Evolutionary conservation across 2,888 invertebrate species (phyloP).

Genomic region (Myathropa florea): DNA sequence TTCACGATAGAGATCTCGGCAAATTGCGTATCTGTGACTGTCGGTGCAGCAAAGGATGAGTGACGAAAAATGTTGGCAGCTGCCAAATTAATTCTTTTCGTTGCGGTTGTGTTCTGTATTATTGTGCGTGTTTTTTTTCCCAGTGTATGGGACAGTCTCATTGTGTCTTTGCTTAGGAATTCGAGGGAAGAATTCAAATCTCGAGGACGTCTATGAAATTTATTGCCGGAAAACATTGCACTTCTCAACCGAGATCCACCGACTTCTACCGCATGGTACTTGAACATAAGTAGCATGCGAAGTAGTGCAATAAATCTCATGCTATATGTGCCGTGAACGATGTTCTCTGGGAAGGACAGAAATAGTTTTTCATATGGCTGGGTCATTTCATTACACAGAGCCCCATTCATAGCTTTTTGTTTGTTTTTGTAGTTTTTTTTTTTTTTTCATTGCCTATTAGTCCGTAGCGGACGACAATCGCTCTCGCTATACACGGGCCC

Average conservation of each 20-base stretch:
- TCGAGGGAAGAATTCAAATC: not conserved
- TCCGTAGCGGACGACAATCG: not conserved
- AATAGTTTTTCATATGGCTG: slow-evolving; percentile 5
- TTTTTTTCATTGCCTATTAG: not conserved
- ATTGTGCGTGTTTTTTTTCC: too few species aligned
- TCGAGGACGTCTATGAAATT: slow-evolving; percentile 7
- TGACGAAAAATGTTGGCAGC: slow-evolving; percentile 64
- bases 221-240: not conserved
- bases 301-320: not conserved
- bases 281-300: not conserved
- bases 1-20: slow-evolving; percentile 7
- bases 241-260: slow-evolving; percentile 12
- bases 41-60: slow-evolving; percentile 53
- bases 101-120: slow-evolving; percentile 4
- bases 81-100: slow-evolving; percentile 58
- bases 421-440: too few species aligned
- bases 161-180: slow-evolving; percentile 27
- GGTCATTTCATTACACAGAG: not conserved
- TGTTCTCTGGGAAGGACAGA: not conserved
- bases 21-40: slow-evolving; percentile 40
- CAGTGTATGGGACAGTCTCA: slow-evolving; percentile 24
- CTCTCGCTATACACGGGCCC: not conserved
- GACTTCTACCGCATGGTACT: not conserved
- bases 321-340: slow-evolving; percentile 3
- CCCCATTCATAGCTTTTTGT: not conserved